Conservation (phyloP, 2,797 vertebrate species). For the Lithobates sylvaticus region DNA sequence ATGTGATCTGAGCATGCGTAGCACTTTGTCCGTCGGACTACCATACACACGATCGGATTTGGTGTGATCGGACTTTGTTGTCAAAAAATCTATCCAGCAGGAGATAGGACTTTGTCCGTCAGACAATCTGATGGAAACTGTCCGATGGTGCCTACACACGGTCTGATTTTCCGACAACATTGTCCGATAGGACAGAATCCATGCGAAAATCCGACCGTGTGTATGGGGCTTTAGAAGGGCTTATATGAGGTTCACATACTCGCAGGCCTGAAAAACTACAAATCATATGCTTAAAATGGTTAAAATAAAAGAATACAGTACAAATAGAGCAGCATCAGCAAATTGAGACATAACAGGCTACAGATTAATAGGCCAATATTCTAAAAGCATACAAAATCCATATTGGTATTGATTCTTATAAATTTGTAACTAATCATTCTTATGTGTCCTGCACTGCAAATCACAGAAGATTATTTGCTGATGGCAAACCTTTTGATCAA, state of each 20-base stretch:
- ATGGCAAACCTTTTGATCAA: constrained; percentile 22
- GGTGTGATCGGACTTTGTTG: too few species aligned
- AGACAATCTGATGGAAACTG: too few species aligned
- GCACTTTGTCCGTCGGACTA: too few species aligned
- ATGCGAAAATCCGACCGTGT: too few species aligned
- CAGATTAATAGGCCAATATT: constrained; percentile 49
- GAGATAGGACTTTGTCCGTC: too few species aligned
- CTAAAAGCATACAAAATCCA: constrained; percentile 51
- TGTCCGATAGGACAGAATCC: too few species aligned
- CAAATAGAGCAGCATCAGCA: constrained; percentile 14
- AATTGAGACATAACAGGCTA: constrained; percentile 32
- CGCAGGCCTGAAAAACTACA: background rate
- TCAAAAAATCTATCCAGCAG: too few species aligned
- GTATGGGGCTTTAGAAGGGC: too few species aligned
- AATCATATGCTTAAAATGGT: constrained; percentile 21
- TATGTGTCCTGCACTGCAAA: constrained; percentile 33
- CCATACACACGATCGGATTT: too few species aligned
- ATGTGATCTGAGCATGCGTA: too few species aligned
- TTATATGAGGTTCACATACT: background rate
- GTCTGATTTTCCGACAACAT: too few species aligned
- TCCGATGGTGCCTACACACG: too few species aligned
- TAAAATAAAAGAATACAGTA: constrained; percentile 11
- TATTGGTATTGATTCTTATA: constrained; percentile 46
- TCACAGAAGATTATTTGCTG: constrained; percentile 49
- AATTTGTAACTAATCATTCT: constrained; percentile 45